Percentiles rank a stretch among this genome's conserved stretches.
These are phyloP conservation scores for Chaetophractus vellerosus DNA, from an alignment of 2,797 vertebrate species.

Conservation along the genomic window DNA sequence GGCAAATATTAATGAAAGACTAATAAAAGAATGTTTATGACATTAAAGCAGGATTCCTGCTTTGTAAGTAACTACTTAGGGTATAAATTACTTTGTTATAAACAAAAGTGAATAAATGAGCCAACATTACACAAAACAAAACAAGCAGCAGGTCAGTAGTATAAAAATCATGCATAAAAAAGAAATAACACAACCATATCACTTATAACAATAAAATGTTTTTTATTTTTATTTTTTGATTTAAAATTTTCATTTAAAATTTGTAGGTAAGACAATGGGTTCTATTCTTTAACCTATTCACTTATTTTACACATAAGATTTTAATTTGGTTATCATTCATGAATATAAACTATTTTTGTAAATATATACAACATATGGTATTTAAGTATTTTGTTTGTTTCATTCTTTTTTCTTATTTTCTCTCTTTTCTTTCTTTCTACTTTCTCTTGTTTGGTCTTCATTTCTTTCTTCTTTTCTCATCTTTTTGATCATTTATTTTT, in stretches of 20 bases:
- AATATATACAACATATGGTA: neutral
- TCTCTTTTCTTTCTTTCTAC: too few species aligned
- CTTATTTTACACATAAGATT: neutral
- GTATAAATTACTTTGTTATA: neutral
- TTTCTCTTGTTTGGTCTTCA: too few species aligned
- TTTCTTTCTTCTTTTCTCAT: too few species aligned
- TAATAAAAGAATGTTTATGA: neutral
- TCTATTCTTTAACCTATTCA: neutral
- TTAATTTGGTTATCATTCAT: slow-evolving; percentile 8
- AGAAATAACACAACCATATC: neutral
- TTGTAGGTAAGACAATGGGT: neutral
- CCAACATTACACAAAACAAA: neutral
- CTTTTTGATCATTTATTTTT: too few species aligned
- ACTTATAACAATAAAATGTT: neutral
- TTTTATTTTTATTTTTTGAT: neutral
- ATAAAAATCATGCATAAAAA: neutral
- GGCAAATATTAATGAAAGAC: neutral
- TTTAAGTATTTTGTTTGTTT: neutral
- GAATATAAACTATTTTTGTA: slow-evolving; percentile 40
- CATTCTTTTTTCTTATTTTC: too few species aligned
- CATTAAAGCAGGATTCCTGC: neutral
- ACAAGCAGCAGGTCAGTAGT: neutral
- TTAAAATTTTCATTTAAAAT: neutral
- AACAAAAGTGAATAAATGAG: neutral
- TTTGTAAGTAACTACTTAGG: neutral